phyloP scores from a whole-genome alignment of 2,888 invertebrate species.

The Chymomyza amoena region DNA sequence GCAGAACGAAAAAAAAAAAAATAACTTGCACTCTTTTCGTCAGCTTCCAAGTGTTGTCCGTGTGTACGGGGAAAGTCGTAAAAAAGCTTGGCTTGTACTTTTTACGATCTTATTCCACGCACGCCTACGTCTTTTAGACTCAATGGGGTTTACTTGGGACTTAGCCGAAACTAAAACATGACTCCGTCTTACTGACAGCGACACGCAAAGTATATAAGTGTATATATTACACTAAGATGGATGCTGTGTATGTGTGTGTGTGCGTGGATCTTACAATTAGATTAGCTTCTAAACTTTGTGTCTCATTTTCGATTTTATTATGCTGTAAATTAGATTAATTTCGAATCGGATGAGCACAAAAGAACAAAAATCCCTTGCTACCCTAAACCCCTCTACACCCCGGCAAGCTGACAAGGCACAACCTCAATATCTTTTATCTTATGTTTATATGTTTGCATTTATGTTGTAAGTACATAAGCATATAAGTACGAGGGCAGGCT shows the following conservation, averaged over 20 bases:
- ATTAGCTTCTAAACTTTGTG: conserved; percentile 15
- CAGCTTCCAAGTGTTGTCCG: not conserved
- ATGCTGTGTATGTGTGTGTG: not conserved
- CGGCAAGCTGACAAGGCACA: not conserved
- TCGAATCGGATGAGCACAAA: conserved; percentile 2
- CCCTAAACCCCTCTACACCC: not conserved
- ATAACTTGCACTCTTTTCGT: not conserved
- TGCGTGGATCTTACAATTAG: conserved; percentile 12
- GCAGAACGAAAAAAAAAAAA: not conserved
- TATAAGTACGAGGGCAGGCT: not conserved
- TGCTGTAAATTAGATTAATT: conserved; percentile 20
- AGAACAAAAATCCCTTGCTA: not conserved
- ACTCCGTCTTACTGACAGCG: not conserved
- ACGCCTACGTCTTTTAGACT: conserved; percentile 21
- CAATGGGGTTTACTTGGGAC: conserved; percentile 16
- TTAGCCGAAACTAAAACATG: conserved; percentile 1
- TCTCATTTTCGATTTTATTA: conserved; percentile 19
- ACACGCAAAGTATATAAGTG: not conserved
- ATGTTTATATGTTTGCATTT: not conserved
- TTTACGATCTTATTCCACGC: conserved; percentile 28
- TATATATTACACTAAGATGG: not conserved
- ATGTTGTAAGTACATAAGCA: not conserved
- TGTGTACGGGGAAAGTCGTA: conserved; percentile 8
- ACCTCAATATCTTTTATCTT: not conserved
- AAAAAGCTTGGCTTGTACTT: conserved; percentile 26